Base-by-base conservation (phyloP, 2,888 invertebrate species). In the Conomelus anceps region DNA sequence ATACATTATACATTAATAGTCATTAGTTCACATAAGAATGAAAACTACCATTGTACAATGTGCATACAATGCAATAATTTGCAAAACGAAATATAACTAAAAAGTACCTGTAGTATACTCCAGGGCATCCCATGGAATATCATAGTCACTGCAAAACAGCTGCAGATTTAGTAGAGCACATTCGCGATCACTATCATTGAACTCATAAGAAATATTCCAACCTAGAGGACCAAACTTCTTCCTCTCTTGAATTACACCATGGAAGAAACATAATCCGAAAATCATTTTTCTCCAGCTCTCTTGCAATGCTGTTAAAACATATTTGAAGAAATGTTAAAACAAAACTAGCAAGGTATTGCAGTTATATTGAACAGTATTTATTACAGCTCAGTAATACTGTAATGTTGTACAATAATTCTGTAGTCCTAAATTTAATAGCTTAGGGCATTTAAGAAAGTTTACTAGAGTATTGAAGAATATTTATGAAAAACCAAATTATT, bases 121-220 rank as follows among this genome's bases (percentile, higher is more conserved):
- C 89, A 98, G 94, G 3, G 98, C 97, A 92, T 97, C 97, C 98
- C 98, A 98, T 0, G 98, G 98, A 90, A 98, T 96, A 22, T 93
- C 93, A 0, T 95, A 95, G 0, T 89, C 91, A 1, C 93, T 93
- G 92, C 98, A 98, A 93, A 97, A 98, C 95, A 98, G 97, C 92
- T 97, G 96, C 89, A 98, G 93, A 91, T 98, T 98, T 91, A 96
- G 94, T 91, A 98, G 95, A 0, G 98, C 98, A 93, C 98, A 98
- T 91, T 98, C 96, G 84, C 98, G 95, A 93, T 99, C 98, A 92
- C 97, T 98, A 92, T 98, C 98, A 93, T 97, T 98, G 93, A 98
- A 99, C 92, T 98, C 98, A 92, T 99, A 99, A 0, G 96, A 95
- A 90, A 98, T 98, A 93, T 98, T 98, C 98, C 98, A 98, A 0